Base-by-base conservation (phyloP, 2,888 invertebrate species). In the Heliconius charithonia region DNA sequence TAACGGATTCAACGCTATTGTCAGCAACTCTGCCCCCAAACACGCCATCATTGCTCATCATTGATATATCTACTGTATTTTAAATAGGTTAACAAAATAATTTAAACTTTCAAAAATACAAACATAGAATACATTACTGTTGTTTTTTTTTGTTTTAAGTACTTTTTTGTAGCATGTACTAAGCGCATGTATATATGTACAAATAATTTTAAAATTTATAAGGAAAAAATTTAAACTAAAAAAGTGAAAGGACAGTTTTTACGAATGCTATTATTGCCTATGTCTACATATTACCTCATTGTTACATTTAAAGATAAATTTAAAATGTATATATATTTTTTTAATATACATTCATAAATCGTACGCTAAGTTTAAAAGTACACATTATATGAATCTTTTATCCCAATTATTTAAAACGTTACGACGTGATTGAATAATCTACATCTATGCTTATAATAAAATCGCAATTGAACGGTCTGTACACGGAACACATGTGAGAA, bases 1-100 rank as follows among this genome's bases (percentile, higher is more conserved):
- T 86, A 89, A 86, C 82, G 93, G 93, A 79, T 92, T 86, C 84
- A 86, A 87, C 84, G 86, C 86, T 13, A 82, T 86, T 59, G 86
- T 87, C 80, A 83, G 82, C 82, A 85, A 83, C 56, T 84, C 85
- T 63, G 83, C 83, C 10, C 83, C 83, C 63, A 77, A 74, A 32
- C 83, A 82, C 67, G 83, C 84, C 63, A 82, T 81, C n/a, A 82
- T 81, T 13, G 80, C 78, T 3, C 66, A 71, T 1, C 71, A 71
- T 71, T 71, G 12, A 69, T 0, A 41, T 16, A 37, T 37, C 37
- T 37, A 25, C 22, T 63, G 12, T 27, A 37, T 37, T 22, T 4
- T 41, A 32, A 41, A 67, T 41, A 41, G 19, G 51, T 51, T 51
- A 19, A 19, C 0, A 7, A 51, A 19, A 6, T 67, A 32, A 69